Percentiles rank a stretch among this genome's conserved stretches.
Conservation (phyloP, 2,797 vertebrate species). For the Rhyacichthys aspro region DNA sequence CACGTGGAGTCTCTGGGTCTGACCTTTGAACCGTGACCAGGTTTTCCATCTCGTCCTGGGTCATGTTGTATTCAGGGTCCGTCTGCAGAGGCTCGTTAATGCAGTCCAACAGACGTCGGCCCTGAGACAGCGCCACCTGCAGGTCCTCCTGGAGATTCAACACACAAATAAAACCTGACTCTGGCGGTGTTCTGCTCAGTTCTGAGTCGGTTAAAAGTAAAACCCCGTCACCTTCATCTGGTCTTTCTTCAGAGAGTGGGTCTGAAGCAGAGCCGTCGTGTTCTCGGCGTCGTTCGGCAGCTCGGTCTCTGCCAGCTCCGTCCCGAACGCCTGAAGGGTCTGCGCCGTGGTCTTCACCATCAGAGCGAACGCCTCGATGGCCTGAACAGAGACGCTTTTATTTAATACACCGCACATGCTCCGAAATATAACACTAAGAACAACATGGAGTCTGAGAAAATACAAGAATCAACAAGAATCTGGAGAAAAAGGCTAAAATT, state of each 20-base stretch:
- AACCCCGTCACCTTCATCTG: conserved; percentile 97
- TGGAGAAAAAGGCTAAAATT: too few species aligned
- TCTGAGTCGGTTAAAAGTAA: too few species aligned
- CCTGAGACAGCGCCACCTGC: conserved; percentile 86
- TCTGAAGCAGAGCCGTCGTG: conserved; percentile 84
- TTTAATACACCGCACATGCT: too few species aligned
- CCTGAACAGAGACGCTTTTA: too few species aligned
- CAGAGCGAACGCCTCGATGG: conserved; percentile 89
- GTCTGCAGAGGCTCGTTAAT: conserved; percentile 86
- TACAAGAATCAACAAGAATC: too few species aligned
- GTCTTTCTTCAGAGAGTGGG: conserved; percentile 86
- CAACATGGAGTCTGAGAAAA: too few species aligned
- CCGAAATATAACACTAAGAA: too few species aligned
- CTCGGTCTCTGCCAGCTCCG: conserved; percentile 94
- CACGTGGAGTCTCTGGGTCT: conserved; percentile 1
- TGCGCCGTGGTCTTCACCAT: conserved; percentile 97
- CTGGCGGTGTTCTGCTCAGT: too few species aligned
- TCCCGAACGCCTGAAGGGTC: conserved; percentile 92
- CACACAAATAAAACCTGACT: too few species aligned
- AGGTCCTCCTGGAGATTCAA: conserved; percentile 84
- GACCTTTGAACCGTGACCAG: conserved; percentile 90
- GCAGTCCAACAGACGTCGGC: conserved; percentile 82
- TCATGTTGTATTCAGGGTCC: conserved; percentile 86
- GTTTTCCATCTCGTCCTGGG: conserved; percentile 91
- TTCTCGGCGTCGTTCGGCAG: conserved; percentile 90